Evolutionary conservation across 2,888 invertebrate species (phyloP).

Genomic region (Andrena flavipes): DNA sequence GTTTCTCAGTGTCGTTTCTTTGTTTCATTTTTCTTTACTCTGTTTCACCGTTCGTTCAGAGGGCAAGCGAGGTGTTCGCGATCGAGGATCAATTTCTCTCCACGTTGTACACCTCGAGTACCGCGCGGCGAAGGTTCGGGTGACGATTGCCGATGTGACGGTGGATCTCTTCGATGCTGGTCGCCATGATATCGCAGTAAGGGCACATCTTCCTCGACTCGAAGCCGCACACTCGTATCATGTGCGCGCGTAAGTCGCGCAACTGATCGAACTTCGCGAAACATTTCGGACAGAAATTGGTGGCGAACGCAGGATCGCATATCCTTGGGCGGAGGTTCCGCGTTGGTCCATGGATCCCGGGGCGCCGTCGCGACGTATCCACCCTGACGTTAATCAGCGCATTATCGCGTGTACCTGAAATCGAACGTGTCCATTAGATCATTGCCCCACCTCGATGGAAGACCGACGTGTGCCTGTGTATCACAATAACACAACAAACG

Average conservation of each 20-base stretch:
- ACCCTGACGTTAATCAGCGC: constrained; percentile 4
- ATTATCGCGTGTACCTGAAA: constrained; percentile 55
- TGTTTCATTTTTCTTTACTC: neutral
- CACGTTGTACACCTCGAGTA: constrained; percentile 49
- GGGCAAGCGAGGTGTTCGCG: neutral
- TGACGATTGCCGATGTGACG: constrained; percentile 33
- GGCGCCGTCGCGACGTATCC: neutral
- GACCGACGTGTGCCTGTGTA: constrained; percentile 2
- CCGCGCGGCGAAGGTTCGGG: constrained; percentile 30
- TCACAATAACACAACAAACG: neutral
- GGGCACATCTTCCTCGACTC: constrained; percentile 39
- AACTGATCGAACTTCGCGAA: constrained; percentile 35
- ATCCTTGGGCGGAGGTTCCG: neutral
- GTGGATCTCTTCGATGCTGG: constrained; percentile 32
- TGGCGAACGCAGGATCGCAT: neutral
- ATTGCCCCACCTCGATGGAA: neutral
- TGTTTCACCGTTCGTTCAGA: neutral
- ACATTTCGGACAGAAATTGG: constrained; percentile 42
- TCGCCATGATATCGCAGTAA: constrained; percentile 37
- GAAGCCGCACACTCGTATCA: constrained; percentile 33
- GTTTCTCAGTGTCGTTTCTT: neutral
- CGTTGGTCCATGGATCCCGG: neutral
- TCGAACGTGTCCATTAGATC: constrained; percentile 52
- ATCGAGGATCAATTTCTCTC: neutral
- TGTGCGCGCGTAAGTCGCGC: constrained; percentile 30